Base-by-base conservation (phyloP, 2,888 invertebrate genomes). In the Himalopsyche japonica region DNA sequence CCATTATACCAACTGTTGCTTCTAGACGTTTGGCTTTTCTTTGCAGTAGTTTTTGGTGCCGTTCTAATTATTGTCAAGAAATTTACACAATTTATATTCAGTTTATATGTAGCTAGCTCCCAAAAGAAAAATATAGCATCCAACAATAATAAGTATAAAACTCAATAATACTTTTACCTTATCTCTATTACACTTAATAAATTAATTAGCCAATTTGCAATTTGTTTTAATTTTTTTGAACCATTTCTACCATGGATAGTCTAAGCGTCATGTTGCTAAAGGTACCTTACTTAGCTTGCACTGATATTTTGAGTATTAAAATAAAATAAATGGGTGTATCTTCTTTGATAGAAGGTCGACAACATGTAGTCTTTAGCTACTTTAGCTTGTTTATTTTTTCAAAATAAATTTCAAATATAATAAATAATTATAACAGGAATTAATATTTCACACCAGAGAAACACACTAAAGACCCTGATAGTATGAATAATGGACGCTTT, bases 401-500 rank as follows among this genome's bases (percentile, higher is more conserved):
- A 5, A 37, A 1, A 37, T 37, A 15, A 70, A n/a, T 70, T 30
- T 27, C 3, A 70, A 70, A 1, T 20, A 20, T 20, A 5, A 64
- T 64, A n/a, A 27, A 64, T 34, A 34, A 37, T 37, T 7, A 37
- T 7, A 37, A 6, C 37, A 37, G 10, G 1, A 8, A 37, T 37
- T 37, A 37, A 20, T 27, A 18, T 70, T 30, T 70, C 70, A 10
- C 1, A 12, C n/a, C 3, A 70, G 3, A 20, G 12, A 2, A 7
- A 20, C 43, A 43, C 24, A 4, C 15, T 70, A 64, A 24, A 64
- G 24, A 24, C 64, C n/a, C 24, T 24, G 64, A 24, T 6, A 76
- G 48, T 80, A 80, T 80, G 83, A 49, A 76, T 92, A 92, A 80
- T 91, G 89, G 18, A 92, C 92, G 76, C 90, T 91, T 88, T 89